These are phyloP conservation scores for Gerris lacustris DNA, from an alignment of 2,888 invertebrate genomes.

Conservation along the genomic window DNA sequence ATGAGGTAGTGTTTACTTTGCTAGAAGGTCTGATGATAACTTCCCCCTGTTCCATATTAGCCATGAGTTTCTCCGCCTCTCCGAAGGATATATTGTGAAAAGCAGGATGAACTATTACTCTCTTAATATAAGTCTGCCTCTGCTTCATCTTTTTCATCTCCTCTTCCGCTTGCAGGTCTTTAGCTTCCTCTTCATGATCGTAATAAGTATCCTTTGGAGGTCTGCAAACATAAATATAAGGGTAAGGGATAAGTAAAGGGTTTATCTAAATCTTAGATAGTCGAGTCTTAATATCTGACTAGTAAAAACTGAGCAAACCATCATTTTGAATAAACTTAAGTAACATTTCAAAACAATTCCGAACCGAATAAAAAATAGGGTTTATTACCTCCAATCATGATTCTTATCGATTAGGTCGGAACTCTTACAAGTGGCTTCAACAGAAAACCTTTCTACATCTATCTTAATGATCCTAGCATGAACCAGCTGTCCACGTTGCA, in stretches of 20 bases:
- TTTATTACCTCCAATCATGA: conserved; percentile 64
- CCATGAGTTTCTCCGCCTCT: conserved; percentile 84
- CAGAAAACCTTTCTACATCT: conserved; percentile 83
- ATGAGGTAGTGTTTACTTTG: conserved; percentile 45
- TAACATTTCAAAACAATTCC: too few relatives aligned
- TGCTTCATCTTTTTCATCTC: conserved; percentile 73
- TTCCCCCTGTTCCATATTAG: conserved; percentile 89
- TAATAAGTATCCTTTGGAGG: conserved; percentile 82
- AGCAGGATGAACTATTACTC: conserved; percentile 93
- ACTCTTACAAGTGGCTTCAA: conserved; percentile 85
- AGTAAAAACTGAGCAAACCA: too few relatives aligned
- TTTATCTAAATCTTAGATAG: too few relatives aligned
- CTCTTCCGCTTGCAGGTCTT: conserved; percentile 62
- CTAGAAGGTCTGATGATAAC: conserved; percentile 92
- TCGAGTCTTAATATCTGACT: too few relatives aligned
- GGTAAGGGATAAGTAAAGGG: not conserved
- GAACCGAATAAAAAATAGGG: too few relatives aligned
- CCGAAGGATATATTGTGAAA: conserved; percentile 93
- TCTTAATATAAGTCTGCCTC: conserved; percentile 76
- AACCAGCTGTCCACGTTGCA: conserved; percentile 68
- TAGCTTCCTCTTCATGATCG: conserved; percentile 72
- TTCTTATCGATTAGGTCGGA: conserved; percentile 85
- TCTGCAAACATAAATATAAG: conserved; percentile 39
- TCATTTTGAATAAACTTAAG: too few relatives aligned
- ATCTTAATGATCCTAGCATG: conserved; percentile 89